Conservation (phyloP, 2,797 vertebrate genomes). For the Poecilia gillii region DNA sequence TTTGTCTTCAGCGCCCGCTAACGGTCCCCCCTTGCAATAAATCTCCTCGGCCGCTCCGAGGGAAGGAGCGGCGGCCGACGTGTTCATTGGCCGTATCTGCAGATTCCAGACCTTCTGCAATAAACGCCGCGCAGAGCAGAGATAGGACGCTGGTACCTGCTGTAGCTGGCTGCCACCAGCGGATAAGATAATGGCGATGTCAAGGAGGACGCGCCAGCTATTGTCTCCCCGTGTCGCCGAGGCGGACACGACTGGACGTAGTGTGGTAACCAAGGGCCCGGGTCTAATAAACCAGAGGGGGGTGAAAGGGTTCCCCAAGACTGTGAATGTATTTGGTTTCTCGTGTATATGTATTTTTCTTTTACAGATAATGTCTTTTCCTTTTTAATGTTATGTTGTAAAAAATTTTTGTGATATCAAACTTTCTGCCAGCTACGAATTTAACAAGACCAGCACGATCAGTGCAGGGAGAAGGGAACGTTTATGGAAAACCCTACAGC, state of each 20-base stretch:
- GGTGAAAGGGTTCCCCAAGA: slow-evolving; percentile 5
- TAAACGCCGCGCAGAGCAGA: slow-evolving; percentile 62
- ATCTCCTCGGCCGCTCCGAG: slow-evolving; percentile 63
- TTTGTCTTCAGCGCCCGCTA: slow-evolving; percentile 57
- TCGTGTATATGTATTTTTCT: slow-evolving; percentile 23
- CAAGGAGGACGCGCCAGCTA: slow-evolving; percentile 36
- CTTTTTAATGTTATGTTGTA: slow-evolving; percentile 62
- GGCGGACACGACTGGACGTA: slow-evolving; percentile 42
- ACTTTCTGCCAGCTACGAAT: slow-evolving; percentile 58
- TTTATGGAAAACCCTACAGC: slow-evolving; percentile 40
- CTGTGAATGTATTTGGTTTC: slow-evolving; percentile 56
- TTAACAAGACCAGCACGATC: slow-evolving; percentile 51
- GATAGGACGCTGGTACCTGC: slow-evolving; percentile 39
- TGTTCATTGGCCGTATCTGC: slow-evolving; percentile 83
- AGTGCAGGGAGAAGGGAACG: slow-evolving; percentile 17
- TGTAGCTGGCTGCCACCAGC: slow-evolving; percentile 59
- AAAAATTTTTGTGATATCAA: slow-evolving; percentile 42
- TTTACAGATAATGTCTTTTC: slow-evolving; percentile 63
- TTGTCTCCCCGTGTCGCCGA: slow-evolving; percentile 25
- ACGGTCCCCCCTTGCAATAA: slow-evolving; percentile 66
- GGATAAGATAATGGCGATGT: slow-evolving; percentile 70
- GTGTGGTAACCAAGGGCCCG: slow-evolving; percentile 36
- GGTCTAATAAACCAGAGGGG: slow-evolving; percentile 34
- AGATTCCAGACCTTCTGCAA: slow-evolving; percentile 70
- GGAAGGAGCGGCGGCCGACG: slow-evolving; percentile 69